These are phyloP conservation scores for Odocoileus virginianus DNA, from an alignment of 2,113 vertebrate genomes.

Conservation along the genomic window DNA sequence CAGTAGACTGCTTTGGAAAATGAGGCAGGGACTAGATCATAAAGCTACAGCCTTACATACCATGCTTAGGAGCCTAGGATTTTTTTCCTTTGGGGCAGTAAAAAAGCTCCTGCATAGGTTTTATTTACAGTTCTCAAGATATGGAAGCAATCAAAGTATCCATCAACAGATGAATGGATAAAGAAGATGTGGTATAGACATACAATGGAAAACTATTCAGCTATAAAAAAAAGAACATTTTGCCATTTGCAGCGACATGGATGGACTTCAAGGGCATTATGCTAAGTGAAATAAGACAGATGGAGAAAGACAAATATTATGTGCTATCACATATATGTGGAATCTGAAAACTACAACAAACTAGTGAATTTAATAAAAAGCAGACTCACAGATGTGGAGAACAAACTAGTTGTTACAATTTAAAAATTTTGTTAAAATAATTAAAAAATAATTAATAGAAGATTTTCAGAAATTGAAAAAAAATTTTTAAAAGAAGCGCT, in stretches of 20 bases:
- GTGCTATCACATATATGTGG: neutral
- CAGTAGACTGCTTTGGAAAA: neutral
- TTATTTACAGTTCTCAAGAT: neutral
- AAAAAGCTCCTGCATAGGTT: neutral
- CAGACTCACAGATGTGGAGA: neutral
- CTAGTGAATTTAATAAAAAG: neutral
- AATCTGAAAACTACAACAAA: neutral
- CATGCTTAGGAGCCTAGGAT: neutral
- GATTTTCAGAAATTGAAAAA: neutral
- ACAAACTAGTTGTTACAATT: neutral
- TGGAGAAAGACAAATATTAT: neutral
- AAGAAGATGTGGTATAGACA: neutral
- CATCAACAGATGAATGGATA: neutral
- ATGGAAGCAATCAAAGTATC: neutral
- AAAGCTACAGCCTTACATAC: neutral
- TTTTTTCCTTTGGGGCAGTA: neutral
- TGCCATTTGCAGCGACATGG: neutral
- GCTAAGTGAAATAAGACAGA: neutral
- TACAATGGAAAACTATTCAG: neutral
- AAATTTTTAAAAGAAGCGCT: neutral
- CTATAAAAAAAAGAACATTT: neutral
- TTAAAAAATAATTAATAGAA: neutral
- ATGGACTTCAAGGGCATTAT: neutral
- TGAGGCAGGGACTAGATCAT: neutral
- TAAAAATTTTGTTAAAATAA: neutral